Evolutionary conservation across 2,888 invertebrate species (phyloP), one percentile per base, ranked within the genome.

Genomic region (Miltochrista miniata): DNA sequence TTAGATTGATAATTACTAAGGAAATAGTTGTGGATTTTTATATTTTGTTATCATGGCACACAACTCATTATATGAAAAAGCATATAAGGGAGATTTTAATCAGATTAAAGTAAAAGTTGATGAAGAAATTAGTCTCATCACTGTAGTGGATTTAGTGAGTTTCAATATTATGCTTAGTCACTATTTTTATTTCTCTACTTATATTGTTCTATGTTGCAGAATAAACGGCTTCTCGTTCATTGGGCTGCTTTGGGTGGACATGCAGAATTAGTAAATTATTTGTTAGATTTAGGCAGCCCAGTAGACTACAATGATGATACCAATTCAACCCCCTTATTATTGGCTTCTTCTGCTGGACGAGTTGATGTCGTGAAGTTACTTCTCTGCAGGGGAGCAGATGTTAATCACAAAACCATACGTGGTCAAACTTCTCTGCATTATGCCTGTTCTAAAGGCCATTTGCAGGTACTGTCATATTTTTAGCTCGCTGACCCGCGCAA

Each of bases 371-470:
- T 96, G 0, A 91, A 92, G 45, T 77, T 94, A 1, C 83, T 97
- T 13, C 75, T 97, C 51, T 86, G 92, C 12, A 93, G 94, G 74
- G 95, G 95, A 36, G 96, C 96, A 11, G 90, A 96, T 80, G 93
- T 97, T 0, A 95, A 96, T 85, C 94, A 94, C 43, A 93, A 93
- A 70, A 96, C 95, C 47, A 85, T 81, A 54, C 94, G 95, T 51
- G 96, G 96, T 0, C 97, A 97, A 81, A 95, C 96, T 34, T 92
- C 97, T 8, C 82, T 98, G 45, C 97, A 97, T 74, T 97, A 97
- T 91, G 96, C 96, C 37, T 95, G 96, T 54, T 97, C 97, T 0
- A 97, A 97, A 86, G 95, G 96, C 52, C 95, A 95, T 92, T 85
- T 92, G 64, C 93, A 95, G 83, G 96, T 96, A 82, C 10, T 18